These are phyloP conservation scores for Pipistrellus nathusii DNA, from an alignment of 2,797 vertebrate genomes.

Conservation along the genomic window DNA sequence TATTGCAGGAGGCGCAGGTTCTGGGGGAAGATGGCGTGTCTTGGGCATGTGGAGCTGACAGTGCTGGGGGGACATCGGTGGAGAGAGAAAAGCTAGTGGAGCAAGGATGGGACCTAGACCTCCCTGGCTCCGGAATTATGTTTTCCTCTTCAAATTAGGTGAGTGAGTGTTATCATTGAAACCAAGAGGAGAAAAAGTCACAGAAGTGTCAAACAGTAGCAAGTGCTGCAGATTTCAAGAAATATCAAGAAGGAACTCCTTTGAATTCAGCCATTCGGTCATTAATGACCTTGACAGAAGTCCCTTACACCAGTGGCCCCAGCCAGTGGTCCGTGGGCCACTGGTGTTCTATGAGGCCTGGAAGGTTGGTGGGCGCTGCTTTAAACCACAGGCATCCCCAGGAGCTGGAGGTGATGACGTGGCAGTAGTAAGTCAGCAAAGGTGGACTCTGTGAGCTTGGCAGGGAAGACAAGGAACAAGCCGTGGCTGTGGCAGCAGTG, in stretches of 20 bases:
- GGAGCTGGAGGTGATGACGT: neutral
- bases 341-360: too few species aligned
- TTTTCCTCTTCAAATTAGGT: neutral
- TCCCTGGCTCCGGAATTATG: neutral
- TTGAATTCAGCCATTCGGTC: neutral
- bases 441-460: neutral
- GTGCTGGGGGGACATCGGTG: neutral
- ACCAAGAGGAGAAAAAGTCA: neutral
- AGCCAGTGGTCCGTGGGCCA: too few species aligned
- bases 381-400: neutral
- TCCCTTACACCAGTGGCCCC: neutral
- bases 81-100: neutral
- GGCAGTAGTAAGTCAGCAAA: neutral
- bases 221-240: neutral
- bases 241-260: neutral
- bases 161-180: neutral
- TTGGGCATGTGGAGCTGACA: neutral
- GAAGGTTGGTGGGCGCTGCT: too few species aligned
- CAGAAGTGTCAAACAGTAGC: neutral
- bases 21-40: neutral
- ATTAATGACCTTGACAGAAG: neutral
- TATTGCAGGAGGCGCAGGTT: neutral
- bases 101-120: neutral
- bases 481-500: neutral
- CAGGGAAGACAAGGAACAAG: neutral